phyloP scores from a whole-genome alignment of 92 coral and sea anemone species.

The Epizoanthus fatuus region DNA sequence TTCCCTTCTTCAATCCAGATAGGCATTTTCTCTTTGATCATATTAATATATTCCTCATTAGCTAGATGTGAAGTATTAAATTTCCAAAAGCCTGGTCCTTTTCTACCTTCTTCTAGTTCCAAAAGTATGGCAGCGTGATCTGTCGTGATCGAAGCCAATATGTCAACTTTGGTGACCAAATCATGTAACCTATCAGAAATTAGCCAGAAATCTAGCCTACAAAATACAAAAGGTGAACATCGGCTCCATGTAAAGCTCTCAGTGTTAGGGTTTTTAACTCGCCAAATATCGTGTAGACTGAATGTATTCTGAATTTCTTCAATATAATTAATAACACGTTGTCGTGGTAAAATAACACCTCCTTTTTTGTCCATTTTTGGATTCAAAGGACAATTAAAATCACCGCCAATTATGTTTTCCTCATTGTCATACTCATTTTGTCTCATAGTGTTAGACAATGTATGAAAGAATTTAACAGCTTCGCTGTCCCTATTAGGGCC shows the following conservation, averaged over 20 bases:
- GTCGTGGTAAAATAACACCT: conserved; percentile 11
- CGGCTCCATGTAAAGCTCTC: conserved; percentile 29
- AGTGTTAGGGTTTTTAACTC: background rate
- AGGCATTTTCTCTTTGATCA: background rate
- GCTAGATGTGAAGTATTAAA: background rate
- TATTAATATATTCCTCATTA: background rate
- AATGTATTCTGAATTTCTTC: conserved; percentile 25
- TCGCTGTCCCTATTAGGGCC: conserved; percentile 29
- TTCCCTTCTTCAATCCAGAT: conserved; percentile 11
- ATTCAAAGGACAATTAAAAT: conserved; percentile 24
- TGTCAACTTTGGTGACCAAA: background rate
- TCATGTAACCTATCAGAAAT: conserved; percentile 20
- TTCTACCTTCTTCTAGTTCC: background rate
- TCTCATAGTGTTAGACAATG: background rate
- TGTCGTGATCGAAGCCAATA: background rate
- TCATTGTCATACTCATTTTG: conserved; percentile 2
- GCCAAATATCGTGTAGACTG: conserved; percentile 40
- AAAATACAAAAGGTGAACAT: conserved; percentile 25
- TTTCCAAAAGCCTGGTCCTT: background rate
- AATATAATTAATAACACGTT: conserved; percentile 15
- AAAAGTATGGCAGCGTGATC: background rate
- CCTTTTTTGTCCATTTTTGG: conserved; percentile 23
- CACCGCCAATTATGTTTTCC: conserved; percentile 31
- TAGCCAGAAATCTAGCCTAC: conserved; percentile 25
- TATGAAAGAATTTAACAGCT: conserved; percentile 37